Evolutionary conservation across 2,888 invertebrate genomes (phyloP), one percentile per base, ranked within the genome.

Genomic region (Sialis lutaria): DNA sequence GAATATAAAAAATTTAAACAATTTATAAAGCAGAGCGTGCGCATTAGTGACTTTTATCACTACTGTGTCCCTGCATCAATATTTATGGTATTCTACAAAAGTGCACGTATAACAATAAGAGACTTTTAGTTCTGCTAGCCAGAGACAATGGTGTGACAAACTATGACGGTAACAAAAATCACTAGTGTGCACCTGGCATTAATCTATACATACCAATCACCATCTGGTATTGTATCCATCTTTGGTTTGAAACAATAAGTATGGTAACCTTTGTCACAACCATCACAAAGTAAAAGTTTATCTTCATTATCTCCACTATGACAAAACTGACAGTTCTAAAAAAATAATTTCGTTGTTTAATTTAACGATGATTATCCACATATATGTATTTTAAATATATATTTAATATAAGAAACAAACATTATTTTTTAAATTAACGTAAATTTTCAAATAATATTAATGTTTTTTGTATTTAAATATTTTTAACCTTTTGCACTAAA

Each of bases 211-310:
- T 60, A 89, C 96, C 96, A 97, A 65, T 97, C 95, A 33, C 96
- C 96, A 56, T 93, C 93, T 12, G 97, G 96, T 65, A 97, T 95
- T 59, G 82, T 82, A 49, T 90, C 90, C 87, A 97, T 87, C 63
- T 84, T 79, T 52, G 96, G 96, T 68, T 89, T 91, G 74, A 97
- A 96, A 71, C 97, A 97, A 65, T 96, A 96, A 43, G 93, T 96
- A 69, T 97, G 97, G 67, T 95, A 96, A 45, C 96, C 97, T 64
- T 91, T 89, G 67, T 97, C 97, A 67, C 97, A 97, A 53, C 93
- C 90, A 67, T 97, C 97, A 66, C 97, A 97, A 30, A 97, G 72
- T 55, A 97, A 68, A 54, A 97, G 69, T 64, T 93, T 86, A 55
- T 91, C 95, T 64, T 97, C 96, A 59, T 93, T 90, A 68, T 96